Base-by-base conservation (phyloP, 2,113 vertebrate species). In the Pantherophis guttatus region DNA sequence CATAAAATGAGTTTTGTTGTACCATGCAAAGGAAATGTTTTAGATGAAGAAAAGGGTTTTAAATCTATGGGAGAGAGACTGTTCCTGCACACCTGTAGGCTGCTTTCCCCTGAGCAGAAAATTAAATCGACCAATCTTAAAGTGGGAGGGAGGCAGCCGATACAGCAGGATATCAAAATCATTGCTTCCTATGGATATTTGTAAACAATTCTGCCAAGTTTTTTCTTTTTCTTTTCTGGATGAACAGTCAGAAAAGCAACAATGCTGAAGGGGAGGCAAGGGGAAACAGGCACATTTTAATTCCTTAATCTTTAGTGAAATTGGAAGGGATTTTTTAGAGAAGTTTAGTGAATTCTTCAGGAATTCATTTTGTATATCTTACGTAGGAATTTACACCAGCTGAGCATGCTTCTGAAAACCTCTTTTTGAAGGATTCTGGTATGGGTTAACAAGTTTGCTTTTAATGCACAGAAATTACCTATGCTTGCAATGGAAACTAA, bases 31-130 rank as follows among this genome's bases (percentile, higher is more conserved):
- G 29, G 54, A 86, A 52, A 26, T 50, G 2, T 13, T 90, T 90
- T 59, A 59, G 54, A 86, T 59, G 54, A 93, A 86, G 39, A 93
- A 59, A 53, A 23, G 88, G 48, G 12, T 86, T 93, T 93, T 93
- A 81, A 93, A 93, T 90, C 75, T 86, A 75, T 86, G 44, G 70
- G 88, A 89, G 54, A 90, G 19, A 52, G 44, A 21, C 55, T 29
- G 26, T 86, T 59, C 52, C 88, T 59, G 21, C 8, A 39, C 19
- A 90, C 54, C 88, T 86, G 92, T 87, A 92, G 58, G 52, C 23
- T 75, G 62, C 26, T 90, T 59, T 86, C 50, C 58, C 70, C 26
- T 62, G 70, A 55, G 57, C 70, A 93, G 75, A 93, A 93, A 70
- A 58, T 58, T 58, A 58, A 90, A 93, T 90, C 44, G 58, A 57